Conservation (phyloP, 2,797 vertebrate genomes). For the Prunella strophiata region DNA sequence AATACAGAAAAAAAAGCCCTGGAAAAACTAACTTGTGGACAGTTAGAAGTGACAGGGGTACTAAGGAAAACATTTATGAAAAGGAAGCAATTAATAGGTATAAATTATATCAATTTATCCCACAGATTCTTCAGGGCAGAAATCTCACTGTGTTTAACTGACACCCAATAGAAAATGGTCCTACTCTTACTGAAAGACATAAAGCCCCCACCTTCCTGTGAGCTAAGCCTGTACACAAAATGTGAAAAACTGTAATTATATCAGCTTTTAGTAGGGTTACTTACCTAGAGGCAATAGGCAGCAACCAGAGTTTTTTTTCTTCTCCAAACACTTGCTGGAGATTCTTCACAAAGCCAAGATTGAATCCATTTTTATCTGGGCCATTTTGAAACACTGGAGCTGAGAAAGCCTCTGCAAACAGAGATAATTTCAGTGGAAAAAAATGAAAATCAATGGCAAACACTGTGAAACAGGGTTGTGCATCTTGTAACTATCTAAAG, state of each 20-base stretch:
- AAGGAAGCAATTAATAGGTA: not conserved
- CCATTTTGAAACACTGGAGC: slow-evolving; percentile 90
- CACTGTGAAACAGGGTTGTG: not conserved
- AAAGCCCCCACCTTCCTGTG: not conserved
- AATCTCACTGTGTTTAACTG: not conserved
- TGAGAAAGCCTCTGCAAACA: slow-evolving; percentile 91
- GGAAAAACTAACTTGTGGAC: not conserved
- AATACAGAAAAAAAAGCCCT: not conserved
- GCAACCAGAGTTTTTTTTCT: slow-evolving; percentile 89
- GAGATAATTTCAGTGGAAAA: not conserved
- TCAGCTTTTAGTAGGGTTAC: not conserved
- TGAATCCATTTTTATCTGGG: slow-evolving; percentile 94
- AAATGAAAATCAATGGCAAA: not conserved
- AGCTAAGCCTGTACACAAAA: not conserved
- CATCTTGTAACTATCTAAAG: not conserved
- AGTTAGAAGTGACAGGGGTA: not conserved
- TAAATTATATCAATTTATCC: not conserved
- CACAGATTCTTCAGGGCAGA: not conserved
- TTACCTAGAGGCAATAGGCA: slow-evolving; percentile 92
- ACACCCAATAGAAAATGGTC: not conserved
- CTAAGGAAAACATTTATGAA: not conserved
- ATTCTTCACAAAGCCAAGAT: slow-evolving; percentile 88
- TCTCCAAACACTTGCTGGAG: slow-evolving; percentile 95
- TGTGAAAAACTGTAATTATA: not conserved
- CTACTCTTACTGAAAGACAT: not conserved